Conservation (phyloP, 2,113 vertebrate genomes). For the Cinclus cinclus region DNA sequence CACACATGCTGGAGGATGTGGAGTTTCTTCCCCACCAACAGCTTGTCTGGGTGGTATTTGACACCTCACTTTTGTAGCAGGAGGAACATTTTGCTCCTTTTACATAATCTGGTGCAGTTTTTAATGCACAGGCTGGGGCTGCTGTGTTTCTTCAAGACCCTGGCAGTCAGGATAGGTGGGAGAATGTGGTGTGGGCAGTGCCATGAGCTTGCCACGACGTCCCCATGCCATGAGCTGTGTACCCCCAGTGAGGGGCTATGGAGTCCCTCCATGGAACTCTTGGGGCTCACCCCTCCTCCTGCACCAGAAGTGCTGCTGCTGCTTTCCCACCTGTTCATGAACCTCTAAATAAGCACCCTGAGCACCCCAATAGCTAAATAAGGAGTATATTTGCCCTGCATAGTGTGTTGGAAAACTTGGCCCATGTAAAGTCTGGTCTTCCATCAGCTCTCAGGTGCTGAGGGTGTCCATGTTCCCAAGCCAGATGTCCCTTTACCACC, state of each 20-base stretch:
- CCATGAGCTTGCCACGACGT: rapidly evolving
- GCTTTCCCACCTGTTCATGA: rapidly evolving
- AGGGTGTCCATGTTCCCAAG: neutral
- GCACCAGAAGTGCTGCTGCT: neutral
- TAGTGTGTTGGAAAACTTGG: rapidly evolving
- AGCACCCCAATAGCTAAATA: rapidly evolving
- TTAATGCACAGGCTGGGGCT: neutral
- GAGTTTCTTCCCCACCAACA: neutral
- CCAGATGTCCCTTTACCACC: neutral
- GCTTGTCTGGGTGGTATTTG: neutral
- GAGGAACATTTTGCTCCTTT: neutral
- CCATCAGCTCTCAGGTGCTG: neutral
- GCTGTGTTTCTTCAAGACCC: neutral
- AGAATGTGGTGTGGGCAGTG: neutral
- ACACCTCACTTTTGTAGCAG: neutral
- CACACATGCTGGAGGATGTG: neutral
- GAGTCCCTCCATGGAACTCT: neutral
- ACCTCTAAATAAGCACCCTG: neutral
- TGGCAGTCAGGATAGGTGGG: neutral
- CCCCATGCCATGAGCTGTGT: neutral
- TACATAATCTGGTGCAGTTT: neutral
- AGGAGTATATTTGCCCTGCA: rapidly evolving
- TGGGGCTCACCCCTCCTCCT: neutral
- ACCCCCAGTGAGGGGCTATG: neutral
- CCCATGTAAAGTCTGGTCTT: neutral